phyloP scores from a whole-genome alignment of 1,140 invertebrate genomes.

The Heliconius melpomene region DNA sequence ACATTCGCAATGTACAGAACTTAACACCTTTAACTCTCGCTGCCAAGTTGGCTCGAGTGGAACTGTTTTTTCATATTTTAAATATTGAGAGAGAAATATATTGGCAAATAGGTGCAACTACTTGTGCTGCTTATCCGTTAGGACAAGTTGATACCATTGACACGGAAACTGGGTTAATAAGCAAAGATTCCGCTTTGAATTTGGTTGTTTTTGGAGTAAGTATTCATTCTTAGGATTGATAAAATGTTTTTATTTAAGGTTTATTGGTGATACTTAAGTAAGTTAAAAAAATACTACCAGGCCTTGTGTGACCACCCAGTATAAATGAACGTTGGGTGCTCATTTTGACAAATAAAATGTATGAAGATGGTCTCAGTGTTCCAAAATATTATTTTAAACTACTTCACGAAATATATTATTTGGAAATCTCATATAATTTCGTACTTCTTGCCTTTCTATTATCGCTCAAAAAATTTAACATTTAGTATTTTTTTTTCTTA shows the following conservation, averaged over 20 bases:
- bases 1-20: conserved; percentile 92
- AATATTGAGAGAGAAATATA: conserved; percentile 97
- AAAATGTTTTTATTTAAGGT: too few species aligned
- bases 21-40: conserved; percentile 96
- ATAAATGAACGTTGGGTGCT: too few species aligned
- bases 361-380: too few species aligned
- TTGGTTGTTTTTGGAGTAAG: conserved; percentile 98
- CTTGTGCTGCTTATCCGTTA: conserved; percentile 98
- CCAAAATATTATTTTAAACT: too few species aligned
- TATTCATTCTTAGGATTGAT: neutral
- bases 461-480: too few species aligned
- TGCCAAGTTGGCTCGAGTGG: conserved; percentile 94
- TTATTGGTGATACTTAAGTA: too few species aligned
- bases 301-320: too few species aligned
- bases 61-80: conserved; percentile 97
- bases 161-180: conserved; percentile 93
- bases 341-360: too few species aligned
- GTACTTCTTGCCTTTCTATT: too few species aligned
- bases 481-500: conserved; percentile 23
- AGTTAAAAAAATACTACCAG: too few species aligned
- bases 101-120: conserved; percentile 97
- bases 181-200: conserved; percentile 96
- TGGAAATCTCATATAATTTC: too few species aligned
- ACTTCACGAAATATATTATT: too few species aligned
- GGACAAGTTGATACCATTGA: conserved; percentile 98